These are phyloP conservation scores for Lasioglossum oenotherae DNA, from an alignment of 2,888 invertebrate genomes.

Conservation along the genomic window DNA sequence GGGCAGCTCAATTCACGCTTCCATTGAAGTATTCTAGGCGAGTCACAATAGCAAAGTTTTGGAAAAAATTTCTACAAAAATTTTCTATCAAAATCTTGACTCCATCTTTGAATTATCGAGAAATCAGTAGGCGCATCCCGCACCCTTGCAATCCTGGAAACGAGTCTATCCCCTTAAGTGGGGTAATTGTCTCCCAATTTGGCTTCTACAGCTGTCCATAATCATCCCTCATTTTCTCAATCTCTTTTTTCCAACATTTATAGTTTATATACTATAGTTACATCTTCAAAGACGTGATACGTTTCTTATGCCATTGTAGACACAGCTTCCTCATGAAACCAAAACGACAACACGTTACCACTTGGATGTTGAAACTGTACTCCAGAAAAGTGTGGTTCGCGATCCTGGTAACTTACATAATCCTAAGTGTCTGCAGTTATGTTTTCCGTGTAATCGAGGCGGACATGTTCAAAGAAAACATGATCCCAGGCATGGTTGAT, in stretches of 20 bases:
- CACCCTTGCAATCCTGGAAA: no score
- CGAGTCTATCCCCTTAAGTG: no score
- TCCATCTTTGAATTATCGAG: no score
- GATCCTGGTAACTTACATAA: constrained; percentile 43
- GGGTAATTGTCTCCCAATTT: no score
- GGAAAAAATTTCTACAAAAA: no score
- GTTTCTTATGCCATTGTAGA: background rate
- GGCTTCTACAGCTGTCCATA: no score
- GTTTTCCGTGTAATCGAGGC: constrained; percentile 33
- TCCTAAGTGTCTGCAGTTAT: constrained; percentile 57
- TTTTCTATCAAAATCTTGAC: no score
- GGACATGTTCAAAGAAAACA: background rate
- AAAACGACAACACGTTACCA: constrained; percentile 19
- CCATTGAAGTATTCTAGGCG: constrained; percentile 64
- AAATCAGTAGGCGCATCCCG: no score
- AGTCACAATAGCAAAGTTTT: background rate
- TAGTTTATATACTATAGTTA: no score
- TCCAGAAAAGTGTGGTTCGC: constrained; percentile 62
- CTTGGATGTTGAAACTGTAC: constrained; percentile 71
- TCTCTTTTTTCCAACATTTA: no score
- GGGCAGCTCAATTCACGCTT: constrained; percentile 37
- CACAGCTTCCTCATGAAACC: constrained; percentile 33
- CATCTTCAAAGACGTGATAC: background rate
- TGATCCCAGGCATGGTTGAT: constrained; percentile 39
- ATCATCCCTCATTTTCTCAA: no score